Evolutionary conservation across 2,113 vertebrate genomes (phyloP).

Genomic region (Stictonetta naevosa): DNA sequence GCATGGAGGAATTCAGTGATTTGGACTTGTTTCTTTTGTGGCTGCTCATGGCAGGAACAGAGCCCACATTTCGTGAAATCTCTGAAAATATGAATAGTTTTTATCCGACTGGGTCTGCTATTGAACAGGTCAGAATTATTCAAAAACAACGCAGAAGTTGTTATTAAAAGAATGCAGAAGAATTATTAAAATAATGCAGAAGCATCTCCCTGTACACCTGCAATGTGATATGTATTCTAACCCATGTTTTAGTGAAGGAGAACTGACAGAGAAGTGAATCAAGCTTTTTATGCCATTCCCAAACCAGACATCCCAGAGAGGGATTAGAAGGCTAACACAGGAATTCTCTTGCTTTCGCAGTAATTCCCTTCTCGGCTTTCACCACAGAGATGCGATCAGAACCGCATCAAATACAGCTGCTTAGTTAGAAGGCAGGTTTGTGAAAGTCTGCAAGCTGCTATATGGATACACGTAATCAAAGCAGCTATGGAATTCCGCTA

Average conservation of each 20-base stretch:
- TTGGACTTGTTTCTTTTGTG: background rate
- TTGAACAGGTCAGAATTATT: background rate
- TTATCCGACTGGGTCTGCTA: background rate
- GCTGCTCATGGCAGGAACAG: background rate
- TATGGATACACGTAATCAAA: background rate
- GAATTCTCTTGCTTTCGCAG: background rate
- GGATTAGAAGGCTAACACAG: background rate
- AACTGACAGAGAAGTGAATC: background rate
- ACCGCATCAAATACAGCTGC: background rate
- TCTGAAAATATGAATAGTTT: background rate
- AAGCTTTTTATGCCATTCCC: background rate
- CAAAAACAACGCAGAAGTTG: background rate
- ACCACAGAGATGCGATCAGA: background rate
- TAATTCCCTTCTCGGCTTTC: background rate
- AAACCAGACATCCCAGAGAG: background rate
- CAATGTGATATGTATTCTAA: background rate
- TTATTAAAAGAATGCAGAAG: background rate
- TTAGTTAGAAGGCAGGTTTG: background rate
- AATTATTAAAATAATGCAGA: background rate
- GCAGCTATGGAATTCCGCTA: background rate
- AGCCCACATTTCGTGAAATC: background rate
- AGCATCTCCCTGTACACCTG: background rate
- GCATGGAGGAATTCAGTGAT: fast-evolving
- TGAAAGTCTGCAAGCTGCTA: background rate
- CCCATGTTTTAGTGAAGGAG: background rate